Evolutionary conservation across 2,888 invertebrate genomes (phyloP).

Genomic region (Plebejus argus): DNA sequence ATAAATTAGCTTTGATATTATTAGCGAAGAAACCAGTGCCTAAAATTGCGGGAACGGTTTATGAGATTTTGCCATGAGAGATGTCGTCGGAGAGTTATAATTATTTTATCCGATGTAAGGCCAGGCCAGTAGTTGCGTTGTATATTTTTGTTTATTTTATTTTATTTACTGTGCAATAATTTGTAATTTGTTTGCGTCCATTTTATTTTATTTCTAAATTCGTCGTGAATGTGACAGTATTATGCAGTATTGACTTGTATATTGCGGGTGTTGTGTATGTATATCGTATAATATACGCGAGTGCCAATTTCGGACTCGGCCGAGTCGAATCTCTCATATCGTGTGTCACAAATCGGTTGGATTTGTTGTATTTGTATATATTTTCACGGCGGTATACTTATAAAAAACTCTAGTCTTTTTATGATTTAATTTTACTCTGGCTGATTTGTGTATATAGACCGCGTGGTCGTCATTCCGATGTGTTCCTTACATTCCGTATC

Average conservation of each 20-base stretch:
- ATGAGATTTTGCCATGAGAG: constrained; percentile 60
- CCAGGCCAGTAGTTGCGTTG: constrained; percentile 52
- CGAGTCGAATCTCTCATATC: constrained; percentile 29
- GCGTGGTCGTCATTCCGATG: constrained; percentile 66
- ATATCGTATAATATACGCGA: constrained; percentile 37
- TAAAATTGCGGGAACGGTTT: constrained; percentile 60
- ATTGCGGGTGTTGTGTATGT: constrained; percentile 44
- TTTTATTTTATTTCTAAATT: constrained; percentile 57
- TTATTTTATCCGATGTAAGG: constrained; percentile 42
- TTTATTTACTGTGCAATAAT: constrained; percentile 68
- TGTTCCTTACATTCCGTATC: constrained; percentile 68
- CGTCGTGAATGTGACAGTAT: constrained; percentile 73
- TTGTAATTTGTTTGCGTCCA: constrained; percentile 78
- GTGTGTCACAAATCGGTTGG: constrained; percentile 64
- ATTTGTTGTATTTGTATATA: constrained; percentile 44
- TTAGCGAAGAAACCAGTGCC: constrained; percentile 75
- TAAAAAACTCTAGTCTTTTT: constrained; percentile 71
- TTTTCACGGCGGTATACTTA: constrained; percentile 73
- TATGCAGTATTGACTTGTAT: constrained; percentile 61
- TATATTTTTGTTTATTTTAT: constrained; percentile 46
- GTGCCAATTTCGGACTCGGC: constrained; percentile 29
- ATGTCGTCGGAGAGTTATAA: constrained; percentile 39
- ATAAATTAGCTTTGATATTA: constrained; percentile 74
- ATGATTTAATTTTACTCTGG: constrained; percentile 58
- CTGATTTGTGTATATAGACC: constrained; percentile 57